Percentiles rank a stretch among this genome's conserved stretches.
These are phyloP conservation scores for Callyntrura sp. DNA, from an alignment of 2,888 invertebrate genomes.

Conservation along the genomic window DNA sequence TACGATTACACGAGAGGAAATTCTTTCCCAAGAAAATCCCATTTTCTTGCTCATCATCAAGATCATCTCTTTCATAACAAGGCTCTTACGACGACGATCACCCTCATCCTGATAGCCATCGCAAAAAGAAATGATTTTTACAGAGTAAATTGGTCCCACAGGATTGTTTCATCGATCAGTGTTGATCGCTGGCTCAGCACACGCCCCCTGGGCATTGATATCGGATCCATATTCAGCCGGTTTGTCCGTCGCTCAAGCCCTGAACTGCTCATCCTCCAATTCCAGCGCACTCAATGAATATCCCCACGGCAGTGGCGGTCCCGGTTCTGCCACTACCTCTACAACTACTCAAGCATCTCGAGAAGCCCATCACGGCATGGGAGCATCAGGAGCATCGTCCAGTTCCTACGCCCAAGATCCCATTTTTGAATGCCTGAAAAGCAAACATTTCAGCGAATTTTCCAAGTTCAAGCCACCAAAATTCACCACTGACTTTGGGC, in stretches of 20 bases:
- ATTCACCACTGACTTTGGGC: slow-evolving; percentile 83
- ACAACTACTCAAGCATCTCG: slow-evolving; percentile 75
- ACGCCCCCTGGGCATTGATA: slow-evolving; percentile 90
- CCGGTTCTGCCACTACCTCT: slow-evolving; percentile 60
- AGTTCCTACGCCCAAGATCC: slow-evolving; percentile 78
- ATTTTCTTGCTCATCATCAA: slow-evolving; percentile 17
- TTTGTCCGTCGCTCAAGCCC: slow-evolving; percentile 86
- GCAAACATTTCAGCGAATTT: slow-evolving; percentile 83
- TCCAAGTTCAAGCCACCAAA: slow-evolving; percentile 83
- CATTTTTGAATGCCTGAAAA: slow-evolving; percentile 83
- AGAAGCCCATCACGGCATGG: slow-evolving; percentile 69
- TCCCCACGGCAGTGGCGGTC: slow-evolving; percentile 58
- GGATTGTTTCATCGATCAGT: slow-evolving; percentile 90
- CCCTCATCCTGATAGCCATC: slow-evolving; percentile 10
- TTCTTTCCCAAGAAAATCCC: slow-evolving; percentile 16
- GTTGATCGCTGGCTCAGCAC: slow-evolving; percentile 90
- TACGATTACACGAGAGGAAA: slow-evolving; percentile 18
- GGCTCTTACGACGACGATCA: slow-evolving; percentile 6
- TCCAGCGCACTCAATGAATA: slow-evolving; percentile 64
- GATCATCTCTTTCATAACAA: neutral
- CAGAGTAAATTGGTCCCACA: slow-evolving; percentile 70
- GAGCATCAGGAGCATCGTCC: slow-evolving; percentile 47
- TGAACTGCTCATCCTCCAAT: slow-evolving; percentile 82
- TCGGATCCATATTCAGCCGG: slow-evolving; percentile 88
- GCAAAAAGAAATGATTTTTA: slow-evolving; percentile 63